Conservation (phyloP, 2,888 invertebrate species). For the Dione juno region DNA sequence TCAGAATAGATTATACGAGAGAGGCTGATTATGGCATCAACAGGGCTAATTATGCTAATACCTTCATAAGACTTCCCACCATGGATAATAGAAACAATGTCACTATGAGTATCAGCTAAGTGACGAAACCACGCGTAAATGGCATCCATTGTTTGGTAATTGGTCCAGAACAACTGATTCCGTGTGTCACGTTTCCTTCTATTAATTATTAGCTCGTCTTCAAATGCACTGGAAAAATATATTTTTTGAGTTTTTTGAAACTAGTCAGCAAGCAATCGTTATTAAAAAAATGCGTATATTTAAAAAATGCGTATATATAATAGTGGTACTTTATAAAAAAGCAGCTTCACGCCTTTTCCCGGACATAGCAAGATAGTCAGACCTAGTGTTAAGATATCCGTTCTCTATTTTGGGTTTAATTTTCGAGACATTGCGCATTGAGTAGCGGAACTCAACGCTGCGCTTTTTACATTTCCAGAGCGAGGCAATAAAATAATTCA, state of each 20-base stretch:
- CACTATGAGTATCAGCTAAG: constrained; percentile 56
- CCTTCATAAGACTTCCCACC: constrained; percentile 76
- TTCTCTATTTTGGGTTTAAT: no score
- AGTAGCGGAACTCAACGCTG: no score
- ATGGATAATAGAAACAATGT: constrained; percentile 68
- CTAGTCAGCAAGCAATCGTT: no score
- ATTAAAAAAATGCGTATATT: no score
- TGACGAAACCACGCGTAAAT: constrained; percentile 82
- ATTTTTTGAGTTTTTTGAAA: not conserved
- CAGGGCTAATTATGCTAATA: constrained; percentile 42
- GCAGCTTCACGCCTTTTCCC: no score
- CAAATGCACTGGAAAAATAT: constrained; percentile 65
- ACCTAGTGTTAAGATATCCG: no score
- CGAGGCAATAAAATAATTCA: not conserved
- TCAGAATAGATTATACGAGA: not conserved
- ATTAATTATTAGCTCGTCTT: constrained; percentile 62
- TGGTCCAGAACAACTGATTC: constrained; percentile 63
- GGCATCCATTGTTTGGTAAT: constrained; percentile 70
- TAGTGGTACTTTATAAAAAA: no score
- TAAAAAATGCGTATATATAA: no score
- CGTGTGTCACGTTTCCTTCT: constrained; percentile 59
- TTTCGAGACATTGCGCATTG: no score
- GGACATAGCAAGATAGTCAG: no score
- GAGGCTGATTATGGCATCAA: constrained; percentile 1
- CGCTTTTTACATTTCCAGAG: no score